A percentile compares a stretch with the other conserved stretches of the same genome.
These are phyloP conservation scores for Cassiopea xamachana DNA, from an alignment of 30 jellyfish, hydroid and myxozoan genomes.

Conservation along the genomic window DNA sequence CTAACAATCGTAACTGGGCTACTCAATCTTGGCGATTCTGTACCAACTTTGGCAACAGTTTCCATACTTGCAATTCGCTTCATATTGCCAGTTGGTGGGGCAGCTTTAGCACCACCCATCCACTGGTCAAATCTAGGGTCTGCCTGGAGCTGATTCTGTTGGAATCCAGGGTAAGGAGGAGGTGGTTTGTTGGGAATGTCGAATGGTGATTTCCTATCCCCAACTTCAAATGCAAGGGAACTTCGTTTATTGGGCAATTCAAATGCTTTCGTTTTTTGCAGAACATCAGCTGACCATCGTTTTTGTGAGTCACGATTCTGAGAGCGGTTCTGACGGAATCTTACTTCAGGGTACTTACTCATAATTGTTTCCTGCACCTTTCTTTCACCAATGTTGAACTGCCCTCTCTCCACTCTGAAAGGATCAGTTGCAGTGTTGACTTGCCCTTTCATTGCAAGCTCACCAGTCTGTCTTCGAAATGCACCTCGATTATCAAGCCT, in stretches of 20 bases:
- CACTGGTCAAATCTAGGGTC: constrained; percentile 49
- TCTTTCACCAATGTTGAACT: constrained; percentile 52
- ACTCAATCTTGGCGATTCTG: constrained; percentile 53
- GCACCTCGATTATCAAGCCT: constrained; percentile 36
- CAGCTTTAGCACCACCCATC: constrained; percentile 37
- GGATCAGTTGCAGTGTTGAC: constrained; percentile 41
- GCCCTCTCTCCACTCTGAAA: constrained; percentile 55
- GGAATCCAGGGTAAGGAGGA: constrained; percentile 97
- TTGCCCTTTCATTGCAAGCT: constrained; percentile 3
- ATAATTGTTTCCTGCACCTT: constrained; percentile 39
- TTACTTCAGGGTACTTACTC: constrained; percentile 70
- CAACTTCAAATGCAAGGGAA: constrained; percentile 77
- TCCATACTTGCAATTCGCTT: constrained; percentile 80
- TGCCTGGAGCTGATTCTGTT: constrained; percentile 24
- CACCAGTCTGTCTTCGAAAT: constrained; percentile 47
- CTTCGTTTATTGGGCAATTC: constrained; percentile 73
- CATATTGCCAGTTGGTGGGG: constrained; percentile 41
- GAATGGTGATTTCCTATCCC: constrained; percentile 46
- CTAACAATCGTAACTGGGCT: constrained; percentile 71
- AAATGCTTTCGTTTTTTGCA: constrained; percentile 61
- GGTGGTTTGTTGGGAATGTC: constrained; percentile 94
- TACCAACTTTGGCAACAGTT: constrained; percentile 50
- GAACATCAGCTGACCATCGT: constrained; percentile 98
- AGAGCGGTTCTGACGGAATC: constrained; percentile 77
- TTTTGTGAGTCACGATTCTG: constrained; percentile 72